Base-by-base conservation (phyloP, 2,113 vertebrate species). In the Empidonax alnorum region DNA sequence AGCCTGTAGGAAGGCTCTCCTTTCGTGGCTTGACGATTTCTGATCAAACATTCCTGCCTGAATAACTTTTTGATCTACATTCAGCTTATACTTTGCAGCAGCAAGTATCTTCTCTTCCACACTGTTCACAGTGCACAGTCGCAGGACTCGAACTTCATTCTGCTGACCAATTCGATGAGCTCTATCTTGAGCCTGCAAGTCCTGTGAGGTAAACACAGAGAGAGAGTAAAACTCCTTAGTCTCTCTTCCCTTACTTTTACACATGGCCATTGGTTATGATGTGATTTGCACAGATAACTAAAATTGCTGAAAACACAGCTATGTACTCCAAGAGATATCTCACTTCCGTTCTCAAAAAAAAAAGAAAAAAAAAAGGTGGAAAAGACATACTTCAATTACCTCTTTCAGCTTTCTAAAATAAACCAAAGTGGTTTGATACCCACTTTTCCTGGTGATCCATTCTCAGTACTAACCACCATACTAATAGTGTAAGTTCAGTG, bases 31-130 rank as follows among this genome's bases (percentile, higher is more conserved):
- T 30, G 99, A 99, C 71, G 99, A 99, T 50, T 99, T 99, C 93
- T 99, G 99, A 96, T 99, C 99, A 71, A 99, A 99, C 99, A 99
- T 99, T 94, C 99, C 99, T 0, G 99, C 99, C 88, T 99, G 99
- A 94, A 99, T 99, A 83, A 99, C 99, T 80, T 99, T 99, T 83
- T 99, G 99, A 90, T 99, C 99, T 66, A 99, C 99, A 4, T 99
- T 99, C 73, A 99, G 96, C 82, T 99, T 99, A 90, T 99, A 99
- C 72, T 99, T 99, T 3, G 99, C 99, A 0, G 99, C 99, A 15
- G 99, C 98, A 18, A 99, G 98, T 91, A 99, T 99, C 96, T 99
- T 99, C 78, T 99, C 99, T 78, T 99, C 99, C 65, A 99, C 99
- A 7, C 99, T 99, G 96, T 99, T 99, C 30, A 99, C 99, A 1